A percentile compares a stretch with the other conserved stretches of the same genome.
These are phyloP conservation scores for Sparus aurata DNA, from an alignment of 2,797 vertebrate genomes.

Conservation along the genomic window DNA sequence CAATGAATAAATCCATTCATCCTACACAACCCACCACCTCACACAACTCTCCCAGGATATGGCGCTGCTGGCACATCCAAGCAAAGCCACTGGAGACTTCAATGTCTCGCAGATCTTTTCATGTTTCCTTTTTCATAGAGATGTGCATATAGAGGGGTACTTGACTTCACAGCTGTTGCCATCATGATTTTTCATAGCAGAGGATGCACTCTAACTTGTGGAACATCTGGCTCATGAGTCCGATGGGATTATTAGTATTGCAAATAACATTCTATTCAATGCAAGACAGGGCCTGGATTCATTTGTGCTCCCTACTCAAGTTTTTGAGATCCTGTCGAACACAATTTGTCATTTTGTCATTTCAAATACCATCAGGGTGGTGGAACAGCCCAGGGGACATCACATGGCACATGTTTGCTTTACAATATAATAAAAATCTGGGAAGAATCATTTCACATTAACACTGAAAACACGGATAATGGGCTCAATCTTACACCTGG, in stretches of 20 bases:
- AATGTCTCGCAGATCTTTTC: conserved; percentile 21
- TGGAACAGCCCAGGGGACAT: background rate
- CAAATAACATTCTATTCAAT: background rate
- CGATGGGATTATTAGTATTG: background rate
- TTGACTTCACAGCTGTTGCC: conserved; percentile 34
- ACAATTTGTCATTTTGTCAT: background rate
- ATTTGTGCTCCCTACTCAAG: background rate
- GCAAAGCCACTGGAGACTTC: conserved; percentile 1
- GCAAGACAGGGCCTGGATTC: too few relatives aligned
- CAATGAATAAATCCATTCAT: background rate
- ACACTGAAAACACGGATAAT: too few relatives aligned
- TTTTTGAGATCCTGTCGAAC: background rate
- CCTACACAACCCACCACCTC: too few relatives aligned
- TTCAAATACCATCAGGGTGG: background rate
- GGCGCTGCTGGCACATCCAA: background rate
- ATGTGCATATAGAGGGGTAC: background rate
- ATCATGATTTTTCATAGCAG: conserved; percentile 3
- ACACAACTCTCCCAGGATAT: background rate
- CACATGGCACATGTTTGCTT: background rate
- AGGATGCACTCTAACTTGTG: background rate
- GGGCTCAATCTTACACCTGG: too few relatives aligned
- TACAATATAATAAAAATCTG: background rate
- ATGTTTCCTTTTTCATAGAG: conserved; percentile 18
- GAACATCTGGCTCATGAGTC: conserved; percentile 4
- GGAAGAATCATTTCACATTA: too few relatives aligned